Percentiles rank a stretch among this genome's conserved stretches.
Conservation (phyloP, 2,797 vertebrate species). For the Chiroxiphia lanceolata region DNA sequence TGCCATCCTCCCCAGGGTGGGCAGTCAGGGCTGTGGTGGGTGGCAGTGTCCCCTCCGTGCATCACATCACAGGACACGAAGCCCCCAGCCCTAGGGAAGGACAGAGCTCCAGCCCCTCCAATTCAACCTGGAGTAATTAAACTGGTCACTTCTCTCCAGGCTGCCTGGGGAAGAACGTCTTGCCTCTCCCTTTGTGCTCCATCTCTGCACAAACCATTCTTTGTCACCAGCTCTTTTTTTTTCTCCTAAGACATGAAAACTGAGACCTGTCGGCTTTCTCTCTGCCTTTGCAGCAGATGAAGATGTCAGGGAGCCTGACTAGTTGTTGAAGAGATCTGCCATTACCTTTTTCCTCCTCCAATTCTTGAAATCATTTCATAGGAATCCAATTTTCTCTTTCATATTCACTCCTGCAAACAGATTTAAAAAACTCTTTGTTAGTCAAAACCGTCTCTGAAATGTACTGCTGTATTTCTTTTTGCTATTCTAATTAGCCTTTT, state of each 20-base stretch:
- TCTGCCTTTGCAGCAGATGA: slow-evolving; percentile 42
- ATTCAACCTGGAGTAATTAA: not conserved
- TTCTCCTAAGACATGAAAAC: not conserved
- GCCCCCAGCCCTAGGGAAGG: not conserved
- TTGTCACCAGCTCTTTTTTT: not conserved
- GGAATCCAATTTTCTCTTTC: slow-evolving; percentile 41
- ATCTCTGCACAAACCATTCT: not conserved
- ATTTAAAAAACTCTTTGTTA: slow-evolving; percentile 59
- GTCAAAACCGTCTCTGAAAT: slow-evolving; percentile 54
- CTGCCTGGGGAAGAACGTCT: not conserved
- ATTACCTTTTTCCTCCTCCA: slow-evolving; percentile 46
- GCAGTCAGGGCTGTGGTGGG: not conserved
- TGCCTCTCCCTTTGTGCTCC: not conserved
- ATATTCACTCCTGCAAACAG: slow-evolving; percentile 55
- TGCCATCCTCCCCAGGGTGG: not conserved
- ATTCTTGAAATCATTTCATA: slow-evolving; percentile 43
- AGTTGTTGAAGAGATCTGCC: slow-evolving; percentile 37
- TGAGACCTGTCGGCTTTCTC: not conserved
- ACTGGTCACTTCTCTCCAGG: not conserved
- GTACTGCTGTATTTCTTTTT: slow-evolving; percentile 61
- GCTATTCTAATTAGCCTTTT: slow-evolving; percentile 68
- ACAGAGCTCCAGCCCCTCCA: not conserved
- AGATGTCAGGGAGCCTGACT: slow-evolving; percentile 33
- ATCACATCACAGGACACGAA: fast-evolving
- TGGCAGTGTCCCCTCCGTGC: not conserved